These are phyloP conservation scores for Drosophila mimetica DNA, from an alignment of 2,888 invertebrate genomes.

Conservation along the genomic window DNA sequence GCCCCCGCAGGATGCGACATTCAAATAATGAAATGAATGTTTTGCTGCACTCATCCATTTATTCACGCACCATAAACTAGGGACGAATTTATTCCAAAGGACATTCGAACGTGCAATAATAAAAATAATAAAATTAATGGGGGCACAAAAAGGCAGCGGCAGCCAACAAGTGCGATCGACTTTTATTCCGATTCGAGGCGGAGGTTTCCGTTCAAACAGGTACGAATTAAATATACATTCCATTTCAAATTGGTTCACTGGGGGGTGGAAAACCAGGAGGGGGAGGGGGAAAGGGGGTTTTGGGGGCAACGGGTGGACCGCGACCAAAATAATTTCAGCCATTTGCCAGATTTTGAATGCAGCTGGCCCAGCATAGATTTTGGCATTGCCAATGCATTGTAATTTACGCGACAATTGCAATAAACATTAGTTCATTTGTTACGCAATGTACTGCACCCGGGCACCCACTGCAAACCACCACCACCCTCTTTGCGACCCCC, in stretches of 20 bases:
- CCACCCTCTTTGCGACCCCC: not conserved
- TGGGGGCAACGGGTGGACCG: conserved; percentile 36
- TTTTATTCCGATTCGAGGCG: conserved; percentile 39
- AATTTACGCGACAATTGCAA: conserved; percentile 52
- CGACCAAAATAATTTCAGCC: conserved; percentile 73
- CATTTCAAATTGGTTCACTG: conserved; percentile 52
- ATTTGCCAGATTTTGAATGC: conserved; percentile 71
- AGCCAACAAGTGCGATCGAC: conserved; percentile 45
- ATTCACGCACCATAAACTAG: conserved; percentile 80
- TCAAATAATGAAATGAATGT: conserved; percentile 72
- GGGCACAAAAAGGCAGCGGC: conserved; percentile 13
- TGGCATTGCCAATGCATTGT: conserved; percentile 52
- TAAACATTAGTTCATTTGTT: conserved; percentile 54
- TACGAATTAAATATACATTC: conserved; percentile 69
- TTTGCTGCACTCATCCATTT: conserved; percentile 77
- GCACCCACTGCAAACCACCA: conserved; percentile 34
- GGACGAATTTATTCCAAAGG: conserved; percentile 72
- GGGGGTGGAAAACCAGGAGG: not conserved
- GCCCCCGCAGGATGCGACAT: conserved; percentile 32
- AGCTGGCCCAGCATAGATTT: conserved; percentile 58
- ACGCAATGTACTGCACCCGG: conserved; percentile 38
- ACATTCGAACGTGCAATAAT: conserved; percentile 64
- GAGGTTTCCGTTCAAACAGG: conserved; percentile 23
- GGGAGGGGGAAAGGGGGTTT: not conserved
- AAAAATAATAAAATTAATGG: conserved; percentile 77